A percentile compares a stretch with the other conserved stretches of the same genome.
phyloP scores from a whole-genome alignment of 2,113 vertebrate species.

The Stigmatopora nigra region DNA sequence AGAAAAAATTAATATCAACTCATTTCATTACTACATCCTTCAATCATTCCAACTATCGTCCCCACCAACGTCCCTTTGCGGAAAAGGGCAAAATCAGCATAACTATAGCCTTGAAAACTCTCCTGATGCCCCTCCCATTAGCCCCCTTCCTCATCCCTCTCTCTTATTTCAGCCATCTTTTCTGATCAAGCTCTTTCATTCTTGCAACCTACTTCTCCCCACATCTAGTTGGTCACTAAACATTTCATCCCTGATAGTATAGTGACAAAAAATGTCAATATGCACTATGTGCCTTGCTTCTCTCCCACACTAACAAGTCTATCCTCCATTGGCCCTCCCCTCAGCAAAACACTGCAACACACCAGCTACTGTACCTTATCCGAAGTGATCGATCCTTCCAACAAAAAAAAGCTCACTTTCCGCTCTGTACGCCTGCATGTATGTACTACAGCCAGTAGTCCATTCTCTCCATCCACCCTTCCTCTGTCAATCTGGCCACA shows the following conservation, averaged over 20 bases:
- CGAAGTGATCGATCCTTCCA: slow-evolving; percentile 38
- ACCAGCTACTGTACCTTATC: slow-evolving; percentile 50
- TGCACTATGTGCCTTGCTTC: not conserved
- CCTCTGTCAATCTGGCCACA: slow-evolving; percentile 71
- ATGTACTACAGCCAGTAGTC: slow-evolving; percentile 28
- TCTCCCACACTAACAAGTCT: slow-evolving; percentile 2
- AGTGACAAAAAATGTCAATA: not conserved
- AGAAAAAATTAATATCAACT: no score
- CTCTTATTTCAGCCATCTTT: slow-evolving; percentile 29
- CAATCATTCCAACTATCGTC: not conserved
- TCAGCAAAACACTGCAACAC: not conserved
- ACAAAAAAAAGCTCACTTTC: slow-evolving; percentile 17
- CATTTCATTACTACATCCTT: slow-evolving; percentile 32
- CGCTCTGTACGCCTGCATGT: slow-evolving; percentile 17
- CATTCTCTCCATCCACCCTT: slow-evolving; percentile 63
- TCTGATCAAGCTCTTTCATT: slow-evolving; percentile 21
- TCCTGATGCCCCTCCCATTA: slow-evolving; percentile 43
- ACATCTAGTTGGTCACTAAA: not conserved
- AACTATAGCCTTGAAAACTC: not conserved
- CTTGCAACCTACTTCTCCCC: slow-evolving; percentile 23
- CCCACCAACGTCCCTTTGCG: not conserved
- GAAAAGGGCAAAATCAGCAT: not conserved
- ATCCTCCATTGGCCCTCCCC: slow-evolving; percentile 16
- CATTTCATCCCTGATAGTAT: not conserved
- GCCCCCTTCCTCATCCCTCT: slow-evolving; percentile 28